Conservation (phyloP, 2,888 invertebrate species). For the Dasysyrphus tricinctus region DNA sequence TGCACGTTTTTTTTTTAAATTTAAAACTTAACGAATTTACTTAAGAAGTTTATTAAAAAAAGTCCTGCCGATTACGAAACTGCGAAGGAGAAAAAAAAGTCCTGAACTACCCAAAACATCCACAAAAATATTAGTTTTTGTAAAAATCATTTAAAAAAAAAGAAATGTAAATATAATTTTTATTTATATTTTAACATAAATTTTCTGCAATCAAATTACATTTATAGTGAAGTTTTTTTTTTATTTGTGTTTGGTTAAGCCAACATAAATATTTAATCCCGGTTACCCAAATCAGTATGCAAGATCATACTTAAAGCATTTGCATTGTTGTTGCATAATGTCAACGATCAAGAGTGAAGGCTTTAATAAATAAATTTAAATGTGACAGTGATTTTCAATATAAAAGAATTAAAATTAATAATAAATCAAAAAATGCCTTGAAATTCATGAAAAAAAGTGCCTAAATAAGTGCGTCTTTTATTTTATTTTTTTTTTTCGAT, state of each 20-base stretch:
- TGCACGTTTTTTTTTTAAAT: conserved; percentile 2
- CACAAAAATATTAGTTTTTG: conserved; percentile 29
- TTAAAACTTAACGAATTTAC: conserved; percentile 64
- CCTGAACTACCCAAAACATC: conserved; percentile 17
- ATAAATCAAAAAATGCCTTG: conserved; percentile 38
- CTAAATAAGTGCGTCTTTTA: conserved; percentile 3
- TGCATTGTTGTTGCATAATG: conserved; percentile 66
- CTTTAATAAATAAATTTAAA: conserved; percentile 30
- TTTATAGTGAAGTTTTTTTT: conserved; percentile 19
- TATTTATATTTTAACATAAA: conserved; percentile 5
- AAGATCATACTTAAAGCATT: conserved; percentile 45
- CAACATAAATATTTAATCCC: conserved; percentile 33
- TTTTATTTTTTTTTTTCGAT: background rate
- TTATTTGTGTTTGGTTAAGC: background rate
- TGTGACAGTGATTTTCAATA: conserved; percentile 56
- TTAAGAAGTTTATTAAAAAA: conserved; percentile 36
- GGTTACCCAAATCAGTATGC: conserved; percentile 64
- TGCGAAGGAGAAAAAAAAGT: conserved; percentile 21
- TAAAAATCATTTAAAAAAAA: conserved; percentile 25
- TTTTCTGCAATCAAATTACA: conserved; percentile 59
- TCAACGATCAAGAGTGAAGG: conserved; percentile 67
- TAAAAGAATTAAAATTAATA: conserved; percentile 26
- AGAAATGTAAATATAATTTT: conserved; percentile 53
- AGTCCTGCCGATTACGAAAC: conserved; percentile 55
- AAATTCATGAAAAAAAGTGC: conserved; percentile 22